phyloP scores from a whole-genome alignment of 1,140 invertebrate genomes.

The Araneus ventricosus region DNA sequence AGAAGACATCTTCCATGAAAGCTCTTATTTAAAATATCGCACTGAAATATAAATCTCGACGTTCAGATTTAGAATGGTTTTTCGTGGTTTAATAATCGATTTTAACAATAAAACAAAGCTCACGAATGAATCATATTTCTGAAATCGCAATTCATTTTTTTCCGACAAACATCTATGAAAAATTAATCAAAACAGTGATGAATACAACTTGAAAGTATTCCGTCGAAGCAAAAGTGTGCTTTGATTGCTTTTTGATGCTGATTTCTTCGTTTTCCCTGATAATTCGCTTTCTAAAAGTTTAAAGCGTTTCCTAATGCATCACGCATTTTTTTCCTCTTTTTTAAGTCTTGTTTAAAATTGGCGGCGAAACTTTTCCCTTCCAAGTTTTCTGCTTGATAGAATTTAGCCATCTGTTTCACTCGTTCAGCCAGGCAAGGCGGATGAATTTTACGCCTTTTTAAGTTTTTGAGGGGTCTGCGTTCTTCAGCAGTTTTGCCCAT shows the following conservation, averaged over 20 bases:
- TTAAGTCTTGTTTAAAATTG: slow-evolving; percentile 5
- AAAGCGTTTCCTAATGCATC: neutral
- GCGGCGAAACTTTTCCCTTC: neutral
- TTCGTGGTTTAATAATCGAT: neutral
- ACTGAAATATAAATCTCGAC: too few species aligned
- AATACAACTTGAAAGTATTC: neutral
- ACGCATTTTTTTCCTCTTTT: neutral
- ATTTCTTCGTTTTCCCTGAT: slow-evolving; percentile 16
- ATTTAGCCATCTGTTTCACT: slow-evolving; percentile 23
- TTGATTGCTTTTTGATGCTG: slow-evolving; percentile 58
- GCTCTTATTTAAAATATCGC: too few species aligned
- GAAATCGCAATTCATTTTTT: too few species aligned
- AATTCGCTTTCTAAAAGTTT: slow-evolving; percentile 48
- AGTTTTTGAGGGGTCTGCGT: slow-evolving; percentile 2
- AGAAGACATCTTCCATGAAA: too few species aligned
- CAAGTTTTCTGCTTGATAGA: slow-evolving; percentile 34
- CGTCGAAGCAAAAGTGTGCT: neutral
- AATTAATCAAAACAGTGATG: slow-evolving; percentile 23
- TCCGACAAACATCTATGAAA: neutral
- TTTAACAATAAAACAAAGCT: neutral
- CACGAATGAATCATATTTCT: neutral
- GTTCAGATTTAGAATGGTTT: neutral
- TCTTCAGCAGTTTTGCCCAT: neutral
- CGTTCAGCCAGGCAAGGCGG: neutral
- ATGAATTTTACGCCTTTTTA: slow-evolving; percentile 30